Base-by-base conservation (phyloP, 2,797 vertebrate genomes). In the Ctenochaetus hawaiiensis region DNA sequence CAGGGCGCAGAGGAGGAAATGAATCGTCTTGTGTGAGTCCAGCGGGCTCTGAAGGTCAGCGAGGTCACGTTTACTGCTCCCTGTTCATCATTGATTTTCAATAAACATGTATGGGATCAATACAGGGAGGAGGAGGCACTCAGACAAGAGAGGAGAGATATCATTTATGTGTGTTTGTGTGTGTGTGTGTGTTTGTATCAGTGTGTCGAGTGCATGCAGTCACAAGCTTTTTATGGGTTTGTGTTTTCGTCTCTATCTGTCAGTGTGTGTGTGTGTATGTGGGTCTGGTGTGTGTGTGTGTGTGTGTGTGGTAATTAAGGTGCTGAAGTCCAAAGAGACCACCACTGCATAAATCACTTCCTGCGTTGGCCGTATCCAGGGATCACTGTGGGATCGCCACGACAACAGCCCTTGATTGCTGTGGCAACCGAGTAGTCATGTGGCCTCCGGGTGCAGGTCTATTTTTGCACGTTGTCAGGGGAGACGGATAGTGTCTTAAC, bases 391-490 rank as follows among this genome's bases (percentile, higher is more conserved):
- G 69, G 73, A 89, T 94, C 63, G 75, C 91, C 89, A 84, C 82
- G 37, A 87, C 89, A 93, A 93, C 90, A 90, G 78, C 65, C 53
- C 49, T 39, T 67, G 85, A 94, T 93, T 94, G 91, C 92, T 93
- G 91, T 94, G 91, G 93, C 90, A 91, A 94, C 93, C 74, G 62
- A 61, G 78, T 20, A 80, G 89, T 88, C 89, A 91, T 89, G 90
- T 91, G 84, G 75, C 77, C 86, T 85, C 85, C 80, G 12, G 61
- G 75, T 71, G 83, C 84, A 72, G 80, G 85, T 88, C 91, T 94
- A 94, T 94, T 93, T 93, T 89, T 92, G 89, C 84, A 74, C 22
- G 89, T 91, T 90, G 90, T 91, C 89, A 90, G 71, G 90, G 89
- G 91, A 93, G 89, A 92, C 88, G 34, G 80, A 85, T 82, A 78